phyloP scores from a whole-genome alignment of 2,797 vertebrate species.

The Kryptopterus vitreolus region DNA sequence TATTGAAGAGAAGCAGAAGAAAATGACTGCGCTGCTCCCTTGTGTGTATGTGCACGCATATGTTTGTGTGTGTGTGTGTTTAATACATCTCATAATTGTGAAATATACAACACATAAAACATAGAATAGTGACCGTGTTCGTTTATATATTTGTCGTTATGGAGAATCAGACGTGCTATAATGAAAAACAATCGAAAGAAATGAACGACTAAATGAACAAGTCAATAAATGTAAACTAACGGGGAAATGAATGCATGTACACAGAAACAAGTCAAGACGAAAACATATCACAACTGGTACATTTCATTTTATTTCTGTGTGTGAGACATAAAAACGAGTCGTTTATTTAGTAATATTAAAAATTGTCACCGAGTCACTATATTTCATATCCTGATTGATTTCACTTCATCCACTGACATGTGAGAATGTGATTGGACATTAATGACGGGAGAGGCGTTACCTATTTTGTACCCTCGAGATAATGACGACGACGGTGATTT shows the following conservation, averaged over 20 bases:
- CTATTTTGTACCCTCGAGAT: neutral
- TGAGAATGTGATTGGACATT: neutral
- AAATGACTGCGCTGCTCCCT: no score
- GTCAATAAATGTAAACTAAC: neutral
- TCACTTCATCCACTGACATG: neutral
- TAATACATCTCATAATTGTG: slow-evolving; percentile 1
- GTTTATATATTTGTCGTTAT: slow-evolving; percentile 38
- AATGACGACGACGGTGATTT: slow-evolving; percentile 5
- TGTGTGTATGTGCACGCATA: slow-evolving; percentile 22
- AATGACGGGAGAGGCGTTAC: neutral
- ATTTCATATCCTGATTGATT: neutral
- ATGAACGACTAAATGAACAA: neutral
- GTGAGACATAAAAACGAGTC: no score
- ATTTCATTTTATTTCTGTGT: no score
- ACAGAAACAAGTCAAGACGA: neutral
- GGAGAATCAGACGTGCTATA: no score
- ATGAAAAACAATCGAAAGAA: neutral
- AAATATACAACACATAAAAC: slow-evolving; percentile 29
- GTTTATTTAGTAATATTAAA: neutral
- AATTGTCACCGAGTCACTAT: neutral
- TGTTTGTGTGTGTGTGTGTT: slow-evolving; percentile 14
- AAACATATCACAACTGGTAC: no score
- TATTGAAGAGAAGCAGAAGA: slow-evolving; percentile 48
- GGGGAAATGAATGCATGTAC: neutral
- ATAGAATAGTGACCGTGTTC: slow-evolving; percentile 25